phyloP scores from a whole-genome alignment of 2,888 invertebrate genomes.

The Tachina fera region DNA sequence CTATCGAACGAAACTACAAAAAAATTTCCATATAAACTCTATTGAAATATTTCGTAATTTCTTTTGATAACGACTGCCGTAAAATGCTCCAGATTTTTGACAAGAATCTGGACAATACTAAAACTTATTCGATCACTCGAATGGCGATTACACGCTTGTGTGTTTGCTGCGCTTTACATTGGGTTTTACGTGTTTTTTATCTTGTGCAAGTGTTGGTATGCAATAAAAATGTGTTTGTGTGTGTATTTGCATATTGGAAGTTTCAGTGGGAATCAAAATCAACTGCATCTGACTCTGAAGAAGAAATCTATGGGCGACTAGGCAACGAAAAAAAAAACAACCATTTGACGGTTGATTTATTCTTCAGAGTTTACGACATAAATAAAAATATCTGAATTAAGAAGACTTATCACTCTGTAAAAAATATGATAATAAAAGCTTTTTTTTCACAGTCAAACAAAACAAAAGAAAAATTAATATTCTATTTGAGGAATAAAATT shows the following conservation, averaged over 20 bases:
- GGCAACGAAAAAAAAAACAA: not conserved
- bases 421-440: not conserved
- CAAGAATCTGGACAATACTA: too few relatives aligned
- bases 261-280: slow-evolving; percentile 19
- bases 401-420: not conserved
- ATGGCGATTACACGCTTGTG: too few relatives aligned
- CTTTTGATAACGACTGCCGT: too few relatives aligned
- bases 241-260: not conserved
- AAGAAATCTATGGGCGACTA: slow-evolving; percentile 11
- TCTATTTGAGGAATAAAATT: too few relatives aligned
- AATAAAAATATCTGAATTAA: not conserved
- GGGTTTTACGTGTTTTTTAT: not conserved
- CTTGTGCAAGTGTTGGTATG: not conserved
- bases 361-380: slow-evolving; percentile 5
- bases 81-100: too few relatives aligned
- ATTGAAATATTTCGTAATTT: too few relatives aligned
- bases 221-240: not conserved
- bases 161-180: too few relatives aligned
- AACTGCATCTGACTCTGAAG: slow-evolving; percentile 10
- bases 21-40: too few relatives aligned
- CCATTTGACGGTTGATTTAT: slow-evolving; percentile 31
- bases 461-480: not conserved
- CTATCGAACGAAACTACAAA: too few relatives aligned
- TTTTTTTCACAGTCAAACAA: not conserved
- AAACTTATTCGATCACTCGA: too few relatives aligned